These are phyloP conservation scores for Camelus bactrianus DNA, from an alignment of 2,113 vertebrate species.

Conservation along the genomic window DNA sequence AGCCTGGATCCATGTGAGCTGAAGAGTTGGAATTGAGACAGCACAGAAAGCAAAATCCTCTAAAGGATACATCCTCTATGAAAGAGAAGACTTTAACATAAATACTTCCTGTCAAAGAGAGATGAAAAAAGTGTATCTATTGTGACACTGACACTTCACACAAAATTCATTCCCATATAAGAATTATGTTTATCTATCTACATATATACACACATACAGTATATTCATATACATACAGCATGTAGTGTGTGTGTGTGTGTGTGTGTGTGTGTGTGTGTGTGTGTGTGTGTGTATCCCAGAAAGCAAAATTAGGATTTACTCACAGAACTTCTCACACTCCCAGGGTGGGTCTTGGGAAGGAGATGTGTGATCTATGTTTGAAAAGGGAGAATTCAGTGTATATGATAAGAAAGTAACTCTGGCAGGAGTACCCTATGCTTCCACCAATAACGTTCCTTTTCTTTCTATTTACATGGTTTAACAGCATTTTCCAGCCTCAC, in stretches of 20 bases:
- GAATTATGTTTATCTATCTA: neutral
- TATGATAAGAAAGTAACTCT: neutral
- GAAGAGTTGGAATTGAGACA: neutral
- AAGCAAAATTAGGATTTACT: neutral
- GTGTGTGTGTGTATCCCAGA: neutral
- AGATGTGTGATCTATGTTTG: neutral
- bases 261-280: neutral
- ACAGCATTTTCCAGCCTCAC: neutral
- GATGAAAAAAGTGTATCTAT: neutral
- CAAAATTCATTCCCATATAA: constrained; percentile 1
- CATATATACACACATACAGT: neutral
- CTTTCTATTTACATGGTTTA: neutral
- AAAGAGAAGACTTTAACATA: neutral
- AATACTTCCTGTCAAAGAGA: neutral
- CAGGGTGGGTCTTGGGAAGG: neutral
- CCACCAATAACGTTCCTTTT: neutral
- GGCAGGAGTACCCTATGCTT: neutral
- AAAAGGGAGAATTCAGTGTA: neutral
- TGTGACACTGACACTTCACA: neutral
- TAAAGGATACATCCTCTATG: neutral
- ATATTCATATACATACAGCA: neutral
- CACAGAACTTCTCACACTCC: neutral
- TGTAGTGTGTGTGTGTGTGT: neutral
- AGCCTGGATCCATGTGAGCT: neutral
- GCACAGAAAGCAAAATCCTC: neutral